Base-by-base conservation (phyloP, 2,113 vertebrate genomes). In the Spea bombifrons region DNA sequence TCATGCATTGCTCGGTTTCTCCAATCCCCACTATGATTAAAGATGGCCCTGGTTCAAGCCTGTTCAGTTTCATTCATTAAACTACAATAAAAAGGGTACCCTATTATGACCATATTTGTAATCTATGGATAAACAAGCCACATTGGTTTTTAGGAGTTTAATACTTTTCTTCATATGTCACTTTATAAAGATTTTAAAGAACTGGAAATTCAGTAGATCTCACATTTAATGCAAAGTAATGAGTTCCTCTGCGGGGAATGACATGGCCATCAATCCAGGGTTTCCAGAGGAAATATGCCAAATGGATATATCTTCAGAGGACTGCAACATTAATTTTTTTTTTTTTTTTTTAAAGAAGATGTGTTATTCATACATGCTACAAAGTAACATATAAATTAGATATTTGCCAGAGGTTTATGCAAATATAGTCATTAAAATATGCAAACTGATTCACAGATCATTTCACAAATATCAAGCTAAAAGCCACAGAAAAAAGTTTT, bases 141-240 rank as follows among this genome's bases (percentile, higher is more conserved):
- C 30, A 30, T 30, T 30, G 2, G 30, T 30, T 30, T 1, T 30
- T 30, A 30, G 30, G 30, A 2, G 30, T 30, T 30, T 30, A 30
- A 30, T 30, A 30, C 30, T 30, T 30, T 30, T 30, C 1, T 30
- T 30, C 30, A 30, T 30, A 30, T 30, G 30, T 30, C 30, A 2
- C 30, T 30, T 30, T 30, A 30, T 30, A 30, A 30, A 30, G 30
- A 30, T 30, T 30, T 30, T 30, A 30, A 30, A 30, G 30, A 30
- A 30, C 30, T 30, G 30, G 30, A 30, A n/a, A 30, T 48, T 9
- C 30, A 13, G 7, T 13, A 5, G 15, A 50, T 64, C 57, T 7
- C 48, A 48, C 72, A 61, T 73, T 61, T 74, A 64, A 50, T 49
- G 8, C 46, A 74, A 74, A 65, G 71, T 44, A 63, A 30, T 74